Conservation (phyloP, 2,113 vertebrate genomes). For the Zootoca vivipara region DNA sequence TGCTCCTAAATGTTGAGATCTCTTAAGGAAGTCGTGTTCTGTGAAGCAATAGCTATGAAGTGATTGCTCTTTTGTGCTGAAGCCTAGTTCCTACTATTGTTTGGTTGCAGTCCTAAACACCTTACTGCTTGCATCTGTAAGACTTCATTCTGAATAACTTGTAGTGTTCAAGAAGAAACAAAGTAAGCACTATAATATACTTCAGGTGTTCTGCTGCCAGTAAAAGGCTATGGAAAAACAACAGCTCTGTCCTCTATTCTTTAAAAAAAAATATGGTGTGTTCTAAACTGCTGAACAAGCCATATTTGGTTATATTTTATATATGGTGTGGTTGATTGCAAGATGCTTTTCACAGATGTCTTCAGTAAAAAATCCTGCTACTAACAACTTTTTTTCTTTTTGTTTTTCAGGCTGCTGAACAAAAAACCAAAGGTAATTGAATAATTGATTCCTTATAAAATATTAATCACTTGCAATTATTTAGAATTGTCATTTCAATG, state of each 20-base stretch:
- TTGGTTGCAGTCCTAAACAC: background rate
- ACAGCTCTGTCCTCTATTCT: background rate
- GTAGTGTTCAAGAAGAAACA: background rate
- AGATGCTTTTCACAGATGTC: background rate
- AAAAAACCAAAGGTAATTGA: conserved; percentile 96
- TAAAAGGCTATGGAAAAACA: background rate
- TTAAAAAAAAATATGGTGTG: background rate
- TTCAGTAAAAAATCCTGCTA: background rate
- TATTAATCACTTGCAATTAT: background rate
- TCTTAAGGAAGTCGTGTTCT: background rate
- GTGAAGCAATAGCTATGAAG: background rate
- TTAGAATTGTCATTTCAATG: background rate
- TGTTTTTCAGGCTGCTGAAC: conserved; percentile 89
- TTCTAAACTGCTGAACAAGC: background rate
- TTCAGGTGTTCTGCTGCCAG: background rate
- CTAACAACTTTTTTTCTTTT: conserved; percentile 52
- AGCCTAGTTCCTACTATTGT: background rate
- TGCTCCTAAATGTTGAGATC: background rate
- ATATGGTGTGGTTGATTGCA: background rate
- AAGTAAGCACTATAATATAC: background rate
- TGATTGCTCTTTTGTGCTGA: background rate
- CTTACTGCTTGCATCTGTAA: background rate
- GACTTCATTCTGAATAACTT: background rate
- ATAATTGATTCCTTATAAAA: conserved; percentile 19
- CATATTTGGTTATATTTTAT: background rate